Evolutionary conservation across 1,140 invertebrate species (phyloP).

Genomic region (Cherax quadricarinatus): DNA sequence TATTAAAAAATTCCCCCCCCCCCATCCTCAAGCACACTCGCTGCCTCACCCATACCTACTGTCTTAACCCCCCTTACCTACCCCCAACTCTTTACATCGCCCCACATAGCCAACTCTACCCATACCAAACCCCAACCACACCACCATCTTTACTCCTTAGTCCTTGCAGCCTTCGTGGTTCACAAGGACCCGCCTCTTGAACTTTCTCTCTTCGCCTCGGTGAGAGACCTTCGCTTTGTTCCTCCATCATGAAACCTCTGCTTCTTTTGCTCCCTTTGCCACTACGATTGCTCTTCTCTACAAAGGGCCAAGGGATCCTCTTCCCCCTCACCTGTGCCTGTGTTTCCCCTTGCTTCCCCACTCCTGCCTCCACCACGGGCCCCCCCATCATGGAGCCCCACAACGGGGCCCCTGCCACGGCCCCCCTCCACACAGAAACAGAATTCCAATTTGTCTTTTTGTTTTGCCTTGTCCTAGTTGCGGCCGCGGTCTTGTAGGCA

Average conservation of each 20-base stretch:
- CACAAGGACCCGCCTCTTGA: background rate
- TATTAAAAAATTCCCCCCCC: background rate
- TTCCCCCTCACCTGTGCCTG: no score
- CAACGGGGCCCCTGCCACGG: background rate
- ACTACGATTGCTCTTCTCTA: background rate
- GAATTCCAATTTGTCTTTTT: no score
- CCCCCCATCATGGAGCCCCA: background rate
- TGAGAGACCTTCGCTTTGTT: conserved; percentile 11
- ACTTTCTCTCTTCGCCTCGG: background rate
- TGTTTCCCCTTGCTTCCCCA: background rate
- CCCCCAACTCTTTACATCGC: no score
- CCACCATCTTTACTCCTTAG: no score
- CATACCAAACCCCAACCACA: no score
- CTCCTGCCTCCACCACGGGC: background rate
- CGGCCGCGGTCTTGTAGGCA: no score
- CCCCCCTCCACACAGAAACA: no score
- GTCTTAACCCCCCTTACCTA: no score
- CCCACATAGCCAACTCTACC: no score
- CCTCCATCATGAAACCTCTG: conserved; percentile 6
- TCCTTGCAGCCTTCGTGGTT: background rate
- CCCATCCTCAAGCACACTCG: conserved; percentile 11
- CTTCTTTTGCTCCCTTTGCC: background rate
- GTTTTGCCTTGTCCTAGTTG: no score
- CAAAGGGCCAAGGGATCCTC: background rate
- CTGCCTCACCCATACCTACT: background rate